phyloP scores from a whole-genome alignment of 2,797 vertebrate species.

The Lophotriccus pileatus region DNA sequence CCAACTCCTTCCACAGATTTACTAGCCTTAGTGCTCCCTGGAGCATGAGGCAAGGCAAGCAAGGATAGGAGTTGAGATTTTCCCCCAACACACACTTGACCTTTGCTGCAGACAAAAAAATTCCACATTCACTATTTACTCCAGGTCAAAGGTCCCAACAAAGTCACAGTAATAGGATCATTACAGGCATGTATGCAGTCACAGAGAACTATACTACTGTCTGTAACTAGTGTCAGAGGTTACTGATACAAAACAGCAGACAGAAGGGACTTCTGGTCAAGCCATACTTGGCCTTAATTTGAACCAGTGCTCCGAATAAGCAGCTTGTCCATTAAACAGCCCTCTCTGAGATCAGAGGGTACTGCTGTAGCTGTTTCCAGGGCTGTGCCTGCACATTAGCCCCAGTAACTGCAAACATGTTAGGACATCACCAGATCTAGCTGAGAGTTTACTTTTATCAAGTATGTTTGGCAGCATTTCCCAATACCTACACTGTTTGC shows the following conservation, averaged over 20 bases:
- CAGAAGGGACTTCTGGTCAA: neutral
- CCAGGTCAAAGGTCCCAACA: neutral
- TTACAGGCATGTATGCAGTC: neutral
- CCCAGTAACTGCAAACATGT: neutral
- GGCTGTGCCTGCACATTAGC: neutral
- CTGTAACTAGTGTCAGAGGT: neutral
- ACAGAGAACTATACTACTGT: neutral
- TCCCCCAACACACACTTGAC: neutral
- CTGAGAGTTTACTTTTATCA: neutral
- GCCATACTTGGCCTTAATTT: neutral
- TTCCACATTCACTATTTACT: neutral
- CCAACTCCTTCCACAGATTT: neutral
- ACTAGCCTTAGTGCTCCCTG: neutral
- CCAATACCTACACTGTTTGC: neutral
- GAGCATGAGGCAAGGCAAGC: neutral
- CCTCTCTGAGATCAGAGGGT: neutral
- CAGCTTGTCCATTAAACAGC: neutral
- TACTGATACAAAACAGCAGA: neutral
- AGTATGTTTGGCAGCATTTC: neutral
- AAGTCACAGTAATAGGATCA: neutral
- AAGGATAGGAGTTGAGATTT: neutral
- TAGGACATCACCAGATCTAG: neutral
- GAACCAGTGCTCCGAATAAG: neutral
- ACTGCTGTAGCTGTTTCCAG: neutral
- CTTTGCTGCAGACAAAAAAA: neutral